Conservation (phyloP, 2,888 invertebrate species). For the Tetropium fuscum region DNA sequence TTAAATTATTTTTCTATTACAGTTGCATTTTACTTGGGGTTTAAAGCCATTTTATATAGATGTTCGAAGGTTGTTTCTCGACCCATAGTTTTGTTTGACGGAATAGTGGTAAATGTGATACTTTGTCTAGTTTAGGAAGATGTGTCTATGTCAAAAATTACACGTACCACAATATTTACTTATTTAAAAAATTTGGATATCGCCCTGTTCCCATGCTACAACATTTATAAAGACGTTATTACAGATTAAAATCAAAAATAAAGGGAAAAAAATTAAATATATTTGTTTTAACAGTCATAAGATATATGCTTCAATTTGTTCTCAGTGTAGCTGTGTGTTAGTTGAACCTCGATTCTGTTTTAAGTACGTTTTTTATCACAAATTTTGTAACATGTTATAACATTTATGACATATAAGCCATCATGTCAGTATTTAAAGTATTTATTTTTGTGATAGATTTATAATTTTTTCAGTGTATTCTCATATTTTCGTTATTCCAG, state of each 20-base stretch:
- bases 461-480: constrained; percentile 18
- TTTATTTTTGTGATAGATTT: constrained; percentile 31
- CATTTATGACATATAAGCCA: too few species aligned
- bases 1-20: constrained; percentile 35
- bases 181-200: constrained; percentile 8
- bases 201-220: constrained; percentile 5
- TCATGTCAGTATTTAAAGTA: too few species aligned
- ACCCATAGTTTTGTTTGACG: neutral
- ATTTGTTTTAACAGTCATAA: too few species aligned
- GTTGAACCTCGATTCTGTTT: too few species aligned
- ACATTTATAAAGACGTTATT: neutral
- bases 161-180: constrained; percentile 22
- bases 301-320: too few species aligned
- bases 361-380: too few species aligned
- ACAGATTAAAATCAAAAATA: too few species aligned
- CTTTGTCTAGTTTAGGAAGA: constrained; percentile 9
- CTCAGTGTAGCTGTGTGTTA: too few species aligned
- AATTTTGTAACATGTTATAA: too few species aligned
- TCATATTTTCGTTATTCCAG: constrained; percentile 11
- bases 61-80: constrained; percentile 3
- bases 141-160: constrained; percentile 18
- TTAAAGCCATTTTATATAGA: constrained; percentile 3
- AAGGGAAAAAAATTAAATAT: too few species aligned
- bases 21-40: constrained; percentile 32
- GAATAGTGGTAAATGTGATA: constrained; percentile 27